phyloP scores from a whole-genome alignment of 2,888 invertebrate species.

The Cordilura impudica region DNA sequence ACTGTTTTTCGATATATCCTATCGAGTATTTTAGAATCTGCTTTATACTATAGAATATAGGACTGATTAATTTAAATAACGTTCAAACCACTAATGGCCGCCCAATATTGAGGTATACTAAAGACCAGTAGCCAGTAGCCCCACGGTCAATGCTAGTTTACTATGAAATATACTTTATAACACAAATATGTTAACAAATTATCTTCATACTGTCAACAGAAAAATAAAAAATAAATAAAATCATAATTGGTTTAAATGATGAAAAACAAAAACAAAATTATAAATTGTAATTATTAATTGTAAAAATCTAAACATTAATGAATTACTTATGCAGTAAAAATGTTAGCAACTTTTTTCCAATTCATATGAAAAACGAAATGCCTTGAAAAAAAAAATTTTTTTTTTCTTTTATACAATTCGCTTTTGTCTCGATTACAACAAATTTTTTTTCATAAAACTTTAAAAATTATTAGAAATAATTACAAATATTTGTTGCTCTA shows the following conservation, averaged over 20 bases:
- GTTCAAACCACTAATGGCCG: no score
- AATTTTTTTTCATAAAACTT: slow-evolving; percentile 37
- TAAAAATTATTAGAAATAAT: not conserved
- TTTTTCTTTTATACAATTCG: slow-evolving; percentile 45
- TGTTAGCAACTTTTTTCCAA: not conserved
- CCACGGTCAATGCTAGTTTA: no score
- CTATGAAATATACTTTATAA: not conserved
- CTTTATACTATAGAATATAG: no score
- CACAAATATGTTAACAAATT: not conserved
- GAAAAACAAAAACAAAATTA: not conserved
- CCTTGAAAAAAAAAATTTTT: no score
- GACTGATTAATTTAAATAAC: no score
- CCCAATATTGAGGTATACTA: no score
- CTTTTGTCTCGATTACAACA: slow-evolving; percentile 12
- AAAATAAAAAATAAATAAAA: slow-evolving; percentile 6
- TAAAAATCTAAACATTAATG: slow-evolving; percentile 24
- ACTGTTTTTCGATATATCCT: no score
- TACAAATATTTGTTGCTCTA: not conserved
- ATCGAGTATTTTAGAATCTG: no score
- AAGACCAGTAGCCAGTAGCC: no score
- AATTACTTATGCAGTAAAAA: slow-evolving; percentile 19
- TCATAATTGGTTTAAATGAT: not conserved
- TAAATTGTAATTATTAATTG: slow-evolving; percentile 41
- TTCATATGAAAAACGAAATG: slow-evolving; percentile 45
- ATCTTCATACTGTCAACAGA: slow-evolving; percentile 3